Evolutionary conservation across 92 coral and sea anemone species (phyloP).

Genomic region (Blastomussa wellsi): DNA sequence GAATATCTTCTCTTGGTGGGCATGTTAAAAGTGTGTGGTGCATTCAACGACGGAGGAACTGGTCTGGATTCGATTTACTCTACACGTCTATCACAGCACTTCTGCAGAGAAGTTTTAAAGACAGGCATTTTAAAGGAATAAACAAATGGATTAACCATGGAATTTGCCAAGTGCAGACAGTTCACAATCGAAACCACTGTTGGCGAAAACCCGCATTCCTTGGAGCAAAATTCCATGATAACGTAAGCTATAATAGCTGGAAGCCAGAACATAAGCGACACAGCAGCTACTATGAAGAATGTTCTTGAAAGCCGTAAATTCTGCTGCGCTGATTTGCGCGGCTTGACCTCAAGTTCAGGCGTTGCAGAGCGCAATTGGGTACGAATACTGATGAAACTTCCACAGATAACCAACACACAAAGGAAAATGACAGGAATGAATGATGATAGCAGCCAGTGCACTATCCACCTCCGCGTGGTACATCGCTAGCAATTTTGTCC

Average conservation of each 20-base stretch:
- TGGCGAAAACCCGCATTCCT: neutral
- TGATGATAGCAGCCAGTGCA: neutral
- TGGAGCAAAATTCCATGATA: neutral
- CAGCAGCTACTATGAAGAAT: too few relatives aligned
- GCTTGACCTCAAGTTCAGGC: neutral
- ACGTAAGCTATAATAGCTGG: constrained; percentile 2
- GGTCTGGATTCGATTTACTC: neutral
- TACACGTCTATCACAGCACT: neutral
- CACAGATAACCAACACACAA: neutral
- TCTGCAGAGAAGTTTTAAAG: neutral
- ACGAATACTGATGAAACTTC: neutral
- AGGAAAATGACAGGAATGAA: neutral
- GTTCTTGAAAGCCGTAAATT: constrained; percentile 2
- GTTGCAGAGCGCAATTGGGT: neutral
- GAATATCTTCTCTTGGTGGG: too few relatives aligned
- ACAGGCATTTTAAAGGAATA: constrained; percentile 8
- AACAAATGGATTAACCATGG: too few relatives aligned
- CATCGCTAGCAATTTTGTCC: neutral
- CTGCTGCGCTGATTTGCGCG: neutral
- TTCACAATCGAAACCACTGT: neutral
- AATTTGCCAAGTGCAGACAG: constrained; percentile 13
- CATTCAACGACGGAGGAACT: too few relatives aligned
- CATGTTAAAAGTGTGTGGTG: too few relatives aligned
- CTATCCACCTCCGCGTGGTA: neutral
- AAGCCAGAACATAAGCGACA: constrained; percentile 1